A percentile compares a stretch with the other conserved stretches of the same genome.
Conservation (phyloP, 2,797 vertebrate genomes). For the Dendrocincla tyrannina region DNA sequence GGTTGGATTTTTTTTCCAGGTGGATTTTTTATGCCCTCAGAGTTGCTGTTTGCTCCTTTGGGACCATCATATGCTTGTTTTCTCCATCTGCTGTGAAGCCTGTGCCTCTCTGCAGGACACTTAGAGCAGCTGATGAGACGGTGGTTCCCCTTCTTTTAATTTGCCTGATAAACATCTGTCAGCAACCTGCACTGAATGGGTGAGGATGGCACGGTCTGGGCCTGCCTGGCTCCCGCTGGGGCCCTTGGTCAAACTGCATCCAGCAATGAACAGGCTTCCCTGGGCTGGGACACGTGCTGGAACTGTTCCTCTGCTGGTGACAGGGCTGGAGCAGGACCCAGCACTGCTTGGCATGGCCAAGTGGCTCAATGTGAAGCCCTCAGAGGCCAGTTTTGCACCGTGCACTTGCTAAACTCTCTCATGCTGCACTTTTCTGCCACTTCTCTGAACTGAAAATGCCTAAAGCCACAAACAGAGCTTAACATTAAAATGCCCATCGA, state of each 20-base stretch:
- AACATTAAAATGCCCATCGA: background rate
- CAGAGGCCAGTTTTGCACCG: background rate
- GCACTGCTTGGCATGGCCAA: background rate
- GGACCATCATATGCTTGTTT: conserved; percentile 76
- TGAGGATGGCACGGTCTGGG: conserved; percentile 23
- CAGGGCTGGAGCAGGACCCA: background rate
- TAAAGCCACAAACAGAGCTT: background rate
- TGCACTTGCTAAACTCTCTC: background rate
- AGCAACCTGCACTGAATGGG: conserved; percentile 77
- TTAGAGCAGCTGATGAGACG: conserved; percentile 80
- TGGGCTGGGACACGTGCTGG: background rate
- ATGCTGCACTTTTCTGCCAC: background rate
- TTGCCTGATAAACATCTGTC: conserved; percentile 82
- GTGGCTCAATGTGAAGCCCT: background rate
- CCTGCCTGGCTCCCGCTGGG: background rate
- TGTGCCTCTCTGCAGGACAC: conserved; percentile 76
- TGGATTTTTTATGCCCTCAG: conserved; percentile 80
- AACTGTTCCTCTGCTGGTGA: background rate
- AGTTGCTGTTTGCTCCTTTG: conserved; percentile 81
- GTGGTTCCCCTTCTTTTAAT: conserved; percentile 82
- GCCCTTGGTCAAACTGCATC: background rate
- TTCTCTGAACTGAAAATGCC: background rate
- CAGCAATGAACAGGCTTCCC: background rate
- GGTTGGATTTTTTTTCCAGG: conserved; percentile 75
- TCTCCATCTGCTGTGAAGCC: conserved; percentile 68